Percentiles rank a stretch among this genome's conserved stretches.
phyloP scores from a whole-genome alignment of 2,797 vertebrate species.

The Aplochiton taeniatus region DNA sequence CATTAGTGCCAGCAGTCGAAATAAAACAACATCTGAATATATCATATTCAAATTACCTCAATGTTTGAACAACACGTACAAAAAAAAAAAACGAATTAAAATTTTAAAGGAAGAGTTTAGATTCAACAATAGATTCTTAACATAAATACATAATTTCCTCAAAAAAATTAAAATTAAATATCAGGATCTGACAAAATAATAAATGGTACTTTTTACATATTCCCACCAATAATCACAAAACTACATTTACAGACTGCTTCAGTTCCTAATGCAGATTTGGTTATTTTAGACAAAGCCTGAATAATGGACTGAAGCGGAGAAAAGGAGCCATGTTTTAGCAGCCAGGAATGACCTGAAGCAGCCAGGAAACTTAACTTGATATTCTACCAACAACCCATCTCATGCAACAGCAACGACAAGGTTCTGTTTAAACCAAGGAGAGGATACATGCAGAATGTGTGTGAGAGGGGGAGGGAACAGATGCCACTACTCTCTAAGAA shows the following conservation, averaged over 20 bases:
- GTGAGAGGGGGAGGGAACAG: not conserved
- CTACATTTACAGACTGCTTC: no score
- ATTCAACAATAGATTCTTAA: no score
- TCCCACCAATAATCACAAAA: no score
- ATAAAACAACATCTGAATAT: constrained; percentile 12
- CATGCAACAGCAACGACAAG: constrained; percentile 40
- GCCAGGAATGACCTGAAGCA: not conserved
- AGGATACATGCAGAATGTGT: not conserved
- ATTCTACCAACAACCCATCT: constrained; percentile 9
- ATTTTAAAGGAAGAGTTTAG: constrained; percentile 16
- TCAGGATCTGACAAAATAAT: no score
- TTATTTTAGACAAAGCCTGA: constrained; percentile 2
- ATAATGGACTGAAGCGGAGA: constrained; percentile 12
- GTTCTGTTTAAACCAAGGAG: constrained; percentile 29
- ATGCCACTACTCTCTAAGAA: not conserved
- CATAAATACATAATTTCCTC: no score
- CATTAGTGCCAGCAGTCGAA: constrained; percentile 7
- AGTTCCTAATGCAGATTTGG: no score
- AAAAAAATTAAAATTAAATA: no score
- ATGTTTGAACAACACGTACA: constrained; percentile 30
- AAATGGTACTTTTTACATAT: no score
- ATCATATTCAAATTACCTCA: constrained; percentile 42
- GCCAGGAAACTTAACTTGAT: not conserved
- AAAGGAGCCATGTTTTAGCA: constrained; percentile 8
- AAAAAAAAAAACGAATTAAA: constrained; percentile 14